Conservation (phyloP, 1,140 invertebrate species). For the Acarapis woodi region DNA sequence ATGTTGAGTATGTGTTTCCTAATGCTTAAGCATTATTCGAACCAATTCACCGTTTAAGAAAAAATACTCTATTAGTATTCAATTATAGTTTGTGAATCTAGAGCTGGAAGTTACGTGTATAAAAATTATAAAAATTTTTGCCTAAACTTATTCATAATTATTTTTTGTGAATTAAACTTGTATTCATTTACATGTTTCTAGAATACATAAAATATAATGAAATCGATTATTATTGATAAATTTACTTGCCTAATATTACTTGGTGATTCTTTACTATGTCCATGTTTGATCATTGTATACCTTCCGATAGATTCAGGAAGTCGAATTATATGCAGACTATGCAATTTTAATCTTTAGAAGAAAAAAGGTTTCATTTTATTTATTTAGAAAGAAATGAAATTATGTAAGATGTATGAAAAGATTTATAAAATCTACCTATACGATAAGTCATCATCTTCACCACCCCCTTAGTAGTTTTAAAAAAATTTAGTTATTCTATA, state of each 20-base stretch:
- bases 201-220: background rate
- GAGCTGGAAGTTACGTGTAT: background rate
- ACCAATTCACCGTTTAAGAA: background rate
- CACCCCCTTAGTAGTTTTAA: slow-evolving; percentile 17
- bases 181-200: background rate
- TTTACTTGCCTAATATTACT: slow-evolving; percentile 12
- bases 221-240: background rate
- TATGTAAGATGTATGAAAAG: background rate
- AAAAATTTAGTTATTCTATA: background rate
- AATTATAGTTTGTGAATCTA: background rate
- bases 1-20: background rate
- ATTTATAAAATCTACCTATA: slow-evolving; percentile 20
- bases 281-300: slow-evolving; percentile 14
- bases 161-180: too few relatives aligned
- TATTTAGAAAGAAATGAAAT: background rate
- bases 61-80: background rate
- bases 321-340: slow-evolving; percentile 13
- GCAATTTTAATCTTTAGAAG: slow-evolving; percentile 12
- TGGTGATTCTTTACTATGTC: slow-evolving; percentile 13
- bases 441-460: slow-evolving; percentile 70
- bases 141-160: too few relatives aligned
- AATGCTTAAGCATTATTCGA: background rate
- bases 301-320: slow-evolving; percentile 12
- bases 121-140: background rate
- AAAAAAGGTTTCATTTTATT: background rate